phyloP scores from a whole-genome alignment of 2,888 invertebrate genomes.

The Philereme transversata region DNA sequence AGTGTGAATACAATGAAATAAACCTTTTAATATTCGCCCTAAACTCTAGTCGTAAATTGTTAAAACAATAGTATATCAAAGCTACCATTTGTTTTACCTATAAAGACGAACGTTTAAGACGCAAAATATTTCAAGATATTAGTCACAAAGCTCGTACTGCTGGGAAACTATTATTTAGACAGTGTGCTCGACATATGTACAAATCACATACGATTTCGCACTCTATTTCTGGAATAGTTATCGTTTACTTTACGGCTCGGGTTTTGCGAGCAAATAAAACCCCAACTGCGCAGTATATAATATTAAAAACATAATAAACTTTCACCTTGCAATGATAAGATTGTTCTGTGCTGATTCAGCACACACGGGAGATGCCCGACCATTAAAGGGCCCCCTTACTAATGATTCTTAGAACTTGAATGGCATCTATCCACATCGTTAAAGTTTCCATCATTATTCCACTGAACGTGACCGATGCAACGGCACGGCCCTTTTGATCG shows the following conservation, averaged over 20 bases:
- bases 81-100: constrained; percentile 52
- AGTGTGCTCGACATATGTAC: constrained; percentile 68
- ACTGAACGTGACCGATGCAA: constrained; percentile 59
- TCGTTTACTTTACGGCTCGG: constrained; percentile 63
- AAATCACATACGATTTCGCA: constrained; percentile 60
- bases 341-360: constrained; percentile 32
- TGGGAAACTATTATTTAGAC: constrained; percentile 69
- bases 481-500: constrained; percentile 67
- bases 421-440: constrained; percentile 60
- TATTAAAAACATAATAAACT: constrained; percentile 42
- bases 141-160: constrained; percentile 59
- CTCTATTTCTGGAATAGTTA: constrained; percentile 71
- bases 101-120: constrained; percentile 56
- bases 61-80: constrained; percentile 48
- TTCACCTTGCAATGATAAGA: constrained; percentile 25
- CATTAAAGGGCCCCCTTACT: constrained; percentile 34
- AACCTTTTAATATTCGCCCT: constrained; percentile 39
- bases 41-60: constrained; percentile 38
- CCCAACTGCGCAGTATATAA: constrained; percentile 51
- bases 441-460: constrained; percentile 59
- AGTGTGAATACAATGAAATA: constrained; percentile 30
- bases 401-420: constrained; percentile 54
- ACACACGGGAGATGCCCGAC: constrained; percentile 23
- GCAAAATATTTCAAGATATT: constrained; percentile 64
- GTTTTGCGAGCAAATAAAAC: constrained; percentile 67